Percentiles rank a stretch among this genome's conserved stretches.
These are phyloP conservation scores for Portunus trituberculatus DNA, from an alignment of 1,140 invertebrate genomes.

Conservation along the genomic window DNA sequence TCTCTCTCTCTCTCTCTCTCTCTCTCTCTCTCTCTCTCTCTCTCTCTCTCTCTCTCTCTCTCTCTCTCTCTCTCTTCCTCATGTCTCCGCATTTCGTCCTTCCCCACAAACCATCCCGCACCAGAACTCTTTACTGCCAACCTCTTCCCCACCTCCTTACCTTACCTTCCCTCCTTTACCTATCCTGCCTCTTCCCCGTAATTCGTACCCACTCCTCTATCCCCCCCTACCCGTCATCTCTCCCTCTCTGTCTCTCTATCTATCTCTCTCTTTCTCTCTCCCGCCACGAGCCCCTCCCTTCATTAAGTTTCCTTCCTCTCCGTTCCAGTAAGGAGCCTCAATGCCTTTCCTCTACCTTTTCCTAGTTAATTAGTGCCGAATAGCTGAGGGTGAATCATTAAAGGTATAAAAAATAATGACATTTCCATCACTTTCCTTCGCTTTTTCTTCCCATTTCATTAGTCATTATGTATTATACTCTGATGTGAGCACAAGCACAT, in stretches of 20 bases:
- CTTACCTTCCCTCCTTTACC: too few relatives aligned
- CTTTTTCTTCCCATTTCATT: too few relatives aligned
- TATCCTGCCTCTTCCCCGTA: not conserved
- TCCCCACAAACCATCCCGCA: too few relatives aligned
- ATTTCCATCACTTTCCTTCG: not conserved
- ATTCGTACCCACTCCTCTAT: not conserved
- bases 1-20: not conserved
- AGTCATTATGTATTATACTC: too few relatives aligned
- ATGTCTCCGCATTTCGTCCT: not conserved
- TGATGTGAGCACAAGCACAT: too few relatives aligned
- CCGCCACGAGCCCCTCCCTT: not conserved
- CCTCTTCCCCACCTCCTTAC: too few relatives aligned
- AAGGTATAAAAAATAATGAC: not conserved
- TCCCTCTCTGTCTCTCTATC: too few relatives aligned
- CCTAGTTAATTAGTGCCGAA: not conserved
- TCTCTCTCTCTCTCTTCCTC: not conserved
- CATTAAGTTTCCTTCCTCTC: not conserved
- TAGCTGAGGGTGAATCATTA: not conserved
- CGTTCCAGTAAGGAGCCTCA: not conserved
- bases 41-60: not conserved
- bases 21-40: not conserved
- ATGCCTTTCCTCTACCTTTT: not conserved
- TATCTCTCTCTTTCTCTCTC: too few relatives aligned
- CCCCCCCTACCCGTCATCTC: too few relatives aligned
- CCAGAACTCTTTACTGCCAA: too few relatives aligned